Base-by-base conservation (phyloP, 2,797 vertebrate species). In the Sorex maritimensis region DNA sequence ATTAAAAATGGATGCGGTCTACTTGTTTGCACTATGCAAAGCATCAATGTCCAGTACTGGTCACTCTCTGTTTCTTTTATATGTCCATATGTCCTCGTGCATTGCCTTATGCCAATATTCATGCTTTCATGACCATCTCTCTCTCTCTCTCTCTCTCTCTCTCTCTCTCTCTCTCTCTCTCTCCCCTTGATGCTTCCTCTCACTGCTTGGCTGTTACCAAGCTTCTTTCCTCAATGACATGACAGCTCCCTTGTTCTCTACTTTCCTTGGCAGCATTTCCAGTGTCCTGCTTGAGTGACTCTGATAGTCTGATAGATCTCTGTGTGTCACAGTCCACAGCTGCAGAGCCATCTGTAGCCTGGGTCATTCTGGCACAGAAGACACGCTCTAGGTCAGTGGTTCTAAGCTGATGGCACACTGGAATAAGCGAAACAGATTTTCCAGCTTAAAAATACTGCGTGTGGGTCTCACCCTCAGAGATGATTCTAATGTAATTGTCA, bases 101-200 rank as follows among this genome's bases (percentile, higher is more conserved):
- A 49, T 30, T 79, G 58, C 30, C 28, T 73, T 83, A 77, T 65
- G 30, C 41, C 34, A 41, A 63, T 44, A 26, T 5, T 82, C 9
- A 21, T 67, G 17, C 85, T 89, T 92, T 82, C 68, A 14, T 30
- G 44, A 71, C 49, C 41, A 91, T 52, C 17, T 58, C 55, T 58
- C 58, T 61, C 49, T 52, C 10, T 52, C 49, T 88, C 80, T 77
- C 6, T 68, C 44, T 68, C 73, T 69, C 49, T 52, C 49, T 52
- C 49, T 52, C 49, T 52, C 49, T 52, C 49, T 52, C 4, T 52
- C 17, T 58, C 55, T 58, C 58, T 61, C 49, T 52, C 10, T 52
- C 49, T 88, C 80, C 6, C 21, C 72, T 19, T 38, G 30, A 85
- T 44, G 30, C 4, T 38, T 72, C 14, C 44, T 69, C 74, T 69